A percentile compares a stretch with the other conserved stretches of the same genome.
Evolutionary conservation across 1,140 invertebrate species (phyloP).

Genomic region (Drosophila yakuba): DNA sequence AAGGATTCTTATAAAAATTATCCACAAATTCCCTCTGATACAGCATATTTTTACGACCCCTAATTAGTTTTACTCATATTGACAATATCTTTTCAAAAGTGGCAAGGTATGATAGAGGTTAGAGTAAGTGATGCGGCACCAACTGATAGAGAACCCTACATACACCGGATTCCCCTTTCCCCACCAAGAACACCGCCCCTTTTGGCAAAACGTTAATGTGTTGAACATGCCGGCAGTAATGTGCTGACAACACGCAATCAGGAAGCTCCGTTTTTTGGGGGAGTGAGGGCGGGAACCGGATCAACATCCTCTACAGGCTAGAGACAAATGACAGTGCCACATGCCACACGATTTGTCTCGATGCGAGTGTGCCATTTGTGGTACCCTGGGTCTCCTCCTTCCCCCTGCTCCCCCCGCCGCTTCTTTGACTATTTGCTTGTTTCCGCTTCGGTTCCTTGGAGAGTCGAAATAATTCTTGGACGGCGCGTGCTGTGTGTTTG

Average conservation of each 20-base stretch:
- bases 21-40: neutral
- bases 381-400: neutral
- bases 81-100: slow-evolving; percentile 50
- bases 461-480: slow-evolving; percentile 40
- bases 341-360: slow-evolving; percentile 52
- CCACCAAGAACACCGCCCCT: neutral
- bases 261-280: slow-evolving; percentile 13
- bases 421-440: slow-evolving; percentile 57
- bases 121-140: slow-evolving; percentile 24
- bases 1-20: no score
- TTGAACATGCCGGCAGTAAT: slow-evolving; percentile 76
- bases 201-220: slow-evolving; percentile 60
- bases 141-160: slow-evolving; percentile 46
- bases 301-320: slow-evolving; percentile 23
- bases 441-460: slow-evolving; percentile 47
- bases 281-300: slow-evolving; percentile 4
- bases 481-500: slow-evolving; percentile 52
- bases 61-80: slow-evolving; percentile 75
- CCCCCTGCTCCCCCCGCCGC: neutral
- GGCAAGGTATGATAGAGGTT: neutral
- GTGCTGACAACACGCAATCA: slow-evolving; percentile 76
- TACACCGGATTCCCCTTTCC: neutral
- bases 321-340: slow-evolving; percentile 77
- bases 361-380: neutral
- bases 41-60: neutral